Evolutionary conservation across 2,888 invertebrate species (phyloP).

Genomic region (Philonicus albiceps): DNA sequence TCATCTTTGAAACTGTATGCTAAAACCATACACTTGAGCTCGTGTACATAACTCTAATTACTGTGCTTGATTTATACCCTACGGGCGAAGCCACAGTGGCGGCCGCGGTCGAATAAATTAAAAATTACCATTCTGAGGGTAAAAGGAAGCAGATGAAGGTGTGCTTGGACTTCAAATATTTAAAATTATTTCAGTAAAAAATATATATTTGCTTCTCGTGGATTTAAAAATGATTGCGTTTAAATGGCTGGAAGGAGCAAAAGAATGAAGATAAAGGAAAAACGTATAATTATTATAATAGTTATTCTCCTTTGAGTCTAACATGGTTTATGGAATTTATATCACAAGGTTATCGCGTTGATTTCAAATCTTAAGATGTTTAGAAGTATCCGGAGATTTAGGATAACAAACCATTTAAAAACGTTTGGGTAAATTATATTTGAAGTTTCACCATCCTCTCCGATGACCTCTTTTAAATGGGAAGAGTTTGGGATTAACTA

Average conservation of each 20-base stretch:
- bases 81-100: not conserved
- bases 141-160: not conserved
- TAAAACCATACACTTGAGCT: not conserved
- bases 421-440: too few relatives aligned
- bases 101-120: not conserved
- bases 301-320: too few relatives aligned
- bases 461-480: too few relatives aligned
- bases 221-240: too few relatives aligned
- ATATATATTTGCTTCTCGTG: not conserved
- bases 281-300: not conserved
- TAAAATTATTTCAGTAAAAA: not conserved
- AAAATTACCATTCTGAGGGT: not conserved
- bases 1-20: not conserved
- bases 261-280: not conserved
- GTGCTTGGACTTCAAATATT: too few relatives aligned
- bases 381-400: too few relatives aligned
- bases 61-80: not conserved
- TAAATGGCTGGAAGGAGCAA: not conserved
- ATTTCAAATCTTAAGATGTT: too few relatives aligned
- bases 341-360: too few relatives aligned
- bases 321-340: too few relatives aligned
- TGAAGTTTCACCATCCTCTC: too few relatives aligned
- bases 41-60: not conserved
- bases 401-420: too few relatives aligned
- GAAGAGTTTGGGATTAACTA: too few relatives aligned